Conservation (phyloP, 1,140 invertebrate species). For the Aphelenchoides avenae region DNA sequence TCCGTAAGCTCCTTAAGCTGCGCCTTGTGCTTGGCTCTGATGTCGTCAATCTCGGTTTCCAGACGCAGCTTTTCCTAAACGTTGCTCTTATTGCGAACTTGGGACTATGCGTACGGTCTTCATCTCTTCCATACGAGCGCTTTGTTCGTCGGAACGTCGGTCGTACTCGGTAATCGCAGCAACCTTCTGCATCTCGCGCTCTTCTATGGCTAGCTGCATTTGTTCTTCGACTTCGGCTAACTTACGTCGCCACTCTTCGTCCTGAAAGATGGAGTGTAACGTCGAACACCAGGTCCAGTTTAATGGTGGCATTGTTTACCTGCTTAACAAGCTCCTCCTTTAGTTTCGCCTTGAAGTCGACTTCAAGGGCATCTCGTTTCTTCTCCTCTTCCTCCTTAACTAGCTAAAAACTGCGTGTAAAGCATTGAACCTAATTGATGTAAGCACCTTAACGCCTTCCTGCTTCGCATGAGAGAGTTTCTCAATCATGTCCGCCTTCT, state of each 20-base stretch:
- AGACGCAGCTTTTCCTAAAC: slow-evolving; percentile 8
- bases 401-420: slow-evolving; percentile 31
- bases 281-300: too few relatives aligned
- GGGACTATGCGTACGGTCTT: slow-evolving; percentile 4
- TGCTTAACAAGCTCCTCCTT: slow-evolving; percentile 21
- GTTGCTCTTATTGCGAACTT: neutral
- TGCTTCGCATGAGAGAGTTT: slow-evolving; percentile 54
- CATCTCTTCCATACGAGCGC: slow-evolving; percentile 13
- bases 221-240: slow-evolving; percentile 30
- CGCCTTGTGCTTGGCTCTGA: too few relatives aligned
- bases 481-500: slow-evolving; percentile 55
- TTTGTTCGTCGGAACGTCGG: neutral
- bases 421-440: slow-evolving; percentile 14
- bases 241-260: slow-evolving; percentile 27
- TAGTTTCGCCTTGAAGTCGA: slow-evolving; percentile 23
- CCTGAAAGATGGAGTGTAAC: slow-evolving; percentile 18
- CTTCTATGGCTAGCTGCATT: slow-evolving; percentile 33
- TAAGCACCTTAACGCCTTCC: slow-evolving; percentile 50
- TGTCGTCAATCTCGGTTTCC: neutral
- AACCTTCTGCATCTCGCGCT: slow-evolving; percentile 27
- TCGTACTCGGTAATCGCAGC: slow-evolving; percentile 26
- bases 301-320: slow-evolving; percentile 15
- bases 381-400: slow-evolving; percentile 49
- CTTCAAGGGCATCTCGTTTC: slow-evolving; percentile 21
- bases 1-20: neutral